Conservation (phyloP, 1,140 invertebrate species). For the Drosophila pseudoobscura region DNA sequence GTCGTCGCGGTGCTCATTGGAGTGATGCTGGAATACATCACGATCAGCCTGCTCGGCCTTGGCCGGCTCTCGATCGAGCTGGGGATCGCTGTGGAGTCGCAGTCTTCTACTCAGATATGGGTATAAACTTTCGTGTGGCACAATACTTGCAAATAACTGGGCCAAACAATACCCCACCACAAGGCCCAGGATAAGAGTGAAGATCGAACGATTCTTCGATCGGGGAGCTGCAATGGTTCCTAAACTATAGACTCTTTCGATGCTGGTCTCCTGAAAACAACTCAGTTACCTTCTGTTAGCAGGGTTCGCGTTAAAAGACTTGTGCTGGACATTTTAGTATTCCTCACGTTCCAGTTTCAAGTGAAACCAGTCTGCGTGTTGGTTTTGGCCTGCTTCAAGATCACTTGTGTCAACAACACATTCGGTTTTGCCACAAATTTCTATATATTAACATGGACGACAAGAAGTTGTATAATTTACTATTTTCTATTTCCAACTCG, state of each 20-base stretch:
- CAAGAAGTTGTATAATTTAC: not conserved
- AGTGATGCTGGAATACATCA: constrained; percentile 21
- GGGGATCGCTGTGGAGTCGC: not conserved
- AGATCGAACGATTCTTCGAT: constrained; percentile 37
- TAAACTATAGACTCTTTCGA: not conserved
- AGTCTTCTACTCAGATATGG: constrained; percentile 25
- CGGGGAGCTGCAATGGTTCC: constrained; percentile 26
- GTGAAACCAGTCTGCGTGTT: not conserved
- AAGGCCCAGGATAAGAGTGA: constrained; percentile 42
- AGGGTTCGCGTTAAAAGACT: constrained; percentile 20
- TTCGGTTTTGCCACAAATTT: not conserved
- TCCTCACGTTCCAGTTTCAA: constrained; percentile 21
- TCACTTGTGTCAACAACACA: constrained; percentile 43
- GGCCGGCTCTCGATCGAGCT: not conserved
- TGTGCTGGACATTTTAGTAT: constrained; percentile 17
- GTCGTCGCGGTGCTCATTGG: constrained; percentile 25
- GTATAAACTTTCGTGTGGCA: constrained; percentile 21
- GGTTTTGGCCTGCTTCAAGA: not conserved
- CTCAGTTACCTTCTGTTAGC: constrained; percentile 21
- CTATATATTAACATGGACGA: not conserved
- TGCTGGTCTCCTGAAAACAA: not conserved
- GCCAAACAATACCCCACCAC: constrained; percentile 43
- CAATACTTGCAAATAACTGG: constrained; percentile 16
- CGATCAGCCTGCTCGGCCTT: not conserved
- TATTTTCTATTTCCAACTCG: constrained; percentile 3